Conservation (phyloP, 2,797 vertebrate species). For the Sebastes vulpes region DNA sequence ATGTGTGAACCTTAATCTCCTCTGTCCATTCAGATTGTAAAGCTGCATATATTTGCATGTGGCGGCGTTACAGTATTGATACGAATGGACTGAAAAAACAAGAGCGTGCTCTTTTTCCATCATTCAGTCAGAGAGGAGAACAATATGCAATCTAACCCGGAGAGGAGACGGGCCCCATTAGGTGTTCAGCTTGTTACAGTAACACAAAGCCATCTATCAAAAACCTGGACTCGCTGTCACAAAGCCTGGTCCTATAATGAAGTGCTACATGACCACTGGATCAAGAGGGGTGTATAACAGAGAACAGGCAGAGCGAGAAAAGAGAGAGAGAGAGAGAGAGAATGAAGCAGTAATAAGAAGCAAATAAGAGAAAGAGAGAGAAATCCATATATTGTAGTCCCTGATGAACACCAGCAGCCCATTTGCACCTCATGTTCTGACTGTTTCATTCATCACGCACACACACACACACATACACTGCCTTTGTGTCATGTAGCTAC, state of each 20-base stretch:
- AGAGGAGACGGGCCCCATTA: constrained; percentile 24
- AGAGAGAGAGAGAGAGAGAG: background rate
- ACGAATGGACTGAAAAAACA: background rate
- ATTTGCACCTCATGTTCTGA: constrained; percentile 16
- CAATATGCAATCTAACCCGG: background rate
- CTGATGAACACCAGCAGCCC: constrained; percentile 16
- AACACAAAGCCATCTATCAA: constrained; percentile 64
- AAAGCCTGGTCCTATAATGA: constrained; percentile 61
- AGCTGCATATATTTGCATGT: background rate
- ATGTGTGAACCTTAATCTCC: background rate
- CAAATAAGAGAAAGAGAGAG: background rate
- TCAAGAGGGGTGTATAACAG: background rate
- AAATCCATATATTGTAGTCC: constrained; percentile 24
- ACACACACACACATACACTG: background rate
- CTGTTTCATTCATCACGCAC: constrained; percentile 22
- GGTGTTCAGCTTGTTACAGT: constrained; percentile 9
- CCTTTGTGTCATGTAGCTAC: background rate
- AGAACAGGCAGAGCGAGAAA: background rate
- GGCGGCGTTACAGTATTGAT: background rate
- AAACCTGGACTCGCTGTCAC: constrained; percentile 50
- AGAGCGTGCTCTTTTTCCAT: background rate
- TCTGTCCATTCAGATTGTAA: background rate
- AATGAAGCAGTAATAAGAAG: constrained; percentile 1
- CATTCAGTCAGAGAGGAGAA: background rate
- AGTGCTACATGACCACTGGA: constrained; percentile 41